Evolutionary conservation across 2,797 vertebrate genomes (phyloP).

Genomic region (Spheniscus humboldti): DNA sequence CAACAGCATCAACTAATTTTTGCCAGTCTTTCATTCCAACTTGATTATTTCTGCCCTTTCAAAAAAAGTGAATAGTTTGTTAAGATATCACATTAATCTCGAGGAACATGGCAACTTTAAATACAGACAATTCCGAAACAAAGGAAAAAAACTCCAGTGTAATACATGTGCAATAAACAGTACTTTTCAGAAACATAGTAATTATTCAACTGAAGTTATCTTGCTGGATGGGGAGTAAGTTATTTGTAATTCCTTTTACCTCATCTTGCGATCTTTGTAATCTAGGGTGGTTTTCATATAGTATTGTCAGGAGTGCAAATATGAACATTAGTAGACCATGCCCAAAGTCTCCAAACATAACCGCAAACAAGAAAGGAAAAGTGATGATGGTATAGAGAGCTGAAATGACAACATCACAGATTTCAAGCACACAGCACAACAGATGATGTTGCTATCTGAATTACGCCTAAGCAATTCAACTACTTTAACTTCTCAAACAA

Average conservation of each 20-base stretch:
- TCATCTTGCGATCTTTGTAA: slow-evolving; percentile 82
- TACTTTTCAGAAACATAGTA: not conserved
- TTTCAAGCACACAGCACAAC: not conserved
- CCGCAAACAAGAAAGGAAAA: slow-evolving; percentile 94
- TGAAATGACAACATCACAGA: slow-evolving; percentile 49
- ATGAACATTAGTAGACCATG: slow-evolving; percentile 89
- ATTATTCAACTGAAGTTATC: not conserved
- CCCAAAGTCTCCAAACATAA: slow-evolving; percentile 97
- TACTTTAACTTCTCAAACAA: not conserved
- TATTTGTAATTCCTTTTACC: slow-evolving; percentile 66
- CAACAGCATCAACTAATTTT: not conserved
- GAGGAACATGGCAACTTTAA: not conserved
- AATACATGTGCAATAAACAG: not conserved
- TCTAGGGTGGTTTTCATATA: slow-evolving; percentile 85
- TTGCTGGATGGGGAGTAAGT: not conserved
- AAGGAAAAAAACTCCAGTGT: not conserved
- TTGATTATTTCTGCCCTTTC: not conserved
- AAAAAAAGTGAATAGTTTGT: not conserved
- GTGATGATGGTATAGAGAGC: slow-evolving; percentile 94
- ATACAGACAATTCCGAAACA: not conserved
- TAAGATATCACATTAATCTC: not conserved
- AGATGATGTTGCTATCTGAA: not conserved
- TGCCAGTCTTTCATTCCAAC: not conserved
- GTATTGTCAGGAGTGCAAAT: slow-evolving; percentile 88
- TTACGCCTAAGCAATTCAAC: not conserved